Evolutionary conservation across 2,888 invertebrate species (phyloP).

Genomic region (Geophilus truncorum): DNA sequence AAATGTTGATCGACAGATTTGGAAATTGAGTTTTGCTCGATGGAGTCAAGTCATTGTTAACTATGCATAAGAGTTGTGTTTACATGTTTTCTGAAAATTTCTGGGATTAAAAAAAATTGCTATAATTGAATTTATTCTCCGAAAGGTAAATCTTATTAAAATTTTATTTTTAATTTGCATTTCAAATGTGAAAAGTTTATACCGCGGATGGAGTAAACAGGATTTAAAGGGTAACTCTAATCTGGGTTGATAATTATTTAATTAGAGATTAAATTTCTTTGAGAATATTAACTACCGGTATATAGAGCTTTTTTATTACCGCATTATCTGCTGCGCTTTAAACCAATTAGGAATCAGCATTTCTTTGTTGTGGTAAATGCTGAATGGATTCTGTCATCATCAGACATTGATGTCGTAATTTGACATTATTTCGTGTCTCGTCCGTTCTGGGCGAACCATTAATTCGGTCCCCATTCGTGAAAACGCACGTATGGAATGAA

Average conservation of each 20-base stretch:
- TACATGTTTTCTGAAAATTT: background rate
- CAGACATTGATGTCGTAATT: background rate
- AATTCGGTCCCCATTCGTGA: background rate
- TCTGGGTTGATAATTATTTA: too few species aligned
- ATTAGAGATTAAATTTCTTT: too few species aligned
- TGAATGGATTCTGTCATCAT: background rate
- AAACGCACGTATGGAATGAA: background rate
- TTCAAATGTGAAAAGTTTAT: too few species aligned
- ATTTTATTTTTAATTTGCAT: background rate
- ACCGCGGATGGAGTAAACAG: too few species aligned
- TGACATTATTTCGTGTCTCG: background rate
- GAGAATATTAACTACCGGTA: too few species aligned
- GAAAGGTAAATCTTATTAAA: background rate
- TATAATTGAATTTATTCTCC: background rate
- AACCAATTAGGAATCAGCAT: background rate
- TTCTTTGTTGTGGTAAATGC: background rate
- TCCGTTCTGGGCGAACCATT: background rate
- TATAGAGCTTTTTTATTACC: too few species aligned
- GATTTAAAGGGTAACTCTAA: too few species aligned
- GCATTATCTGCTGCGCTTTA: too few species aligned
- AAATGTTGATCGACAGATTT: constrained; percentile 14
- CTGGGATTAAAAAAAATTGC: background rate
- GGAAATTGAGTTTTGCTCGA: background rate
- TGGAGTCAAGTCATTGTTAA: background rate
- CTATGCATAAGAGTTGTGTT: background rate